Conservation (phyloP, 2,888 invertebrate genomes). For the Cistogaster globosa region DNA sequence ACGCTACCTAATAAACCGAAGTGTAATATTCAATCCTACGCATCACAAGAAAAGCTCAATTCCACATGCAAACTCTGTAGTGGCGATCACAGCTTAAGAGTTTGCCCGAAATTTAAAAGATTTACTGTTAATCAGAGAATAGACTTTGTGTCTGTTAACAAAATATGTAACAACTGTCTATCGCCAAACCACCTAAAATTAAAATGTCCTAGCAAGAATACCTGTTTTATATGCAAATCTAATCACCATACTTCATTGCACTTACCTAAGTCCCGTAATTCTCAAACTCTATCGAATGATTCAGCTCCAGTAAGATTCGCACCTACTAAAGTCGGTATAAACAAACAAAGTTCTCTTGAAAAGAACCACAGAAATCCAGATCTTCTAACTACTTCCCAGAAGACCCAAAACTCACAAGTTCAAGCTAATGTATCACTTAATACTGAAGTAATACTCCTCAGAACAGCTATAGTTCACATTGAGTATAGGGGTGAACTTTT, state of each 20-base stretch:
- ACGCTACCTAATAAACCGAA: no score
- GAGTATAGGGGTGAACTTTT: neutral
- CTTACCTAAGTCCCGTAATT: no score
- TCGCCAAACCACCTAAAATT: neutral
- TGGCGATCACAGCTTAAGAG: neutral
- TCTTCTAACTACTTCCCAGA: no score
- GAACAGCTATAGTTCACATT: constrained; percentile 40
- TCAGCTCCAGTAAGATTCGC: no score
- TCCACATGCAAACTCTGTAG: no score
- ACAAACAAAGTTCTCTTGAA: no score
- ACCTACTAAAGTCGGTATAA: no score
- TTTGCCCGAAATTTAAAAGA: neutral
- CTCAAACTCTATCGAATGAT: no score
- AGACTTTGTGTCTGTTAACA: neutral
- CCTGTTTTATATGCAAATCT: neutral
- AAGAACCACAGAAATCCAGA: no score
- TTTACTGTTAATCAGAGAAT: neutral
- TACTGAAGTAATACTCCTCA: neutral
- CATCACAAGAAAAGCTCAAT: no score
- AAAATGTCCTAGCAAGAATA: neutral
- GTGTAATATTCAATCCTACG: no score
- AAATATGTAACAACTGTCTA: constrained; percentile 4
- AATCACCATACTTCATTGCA: no score
- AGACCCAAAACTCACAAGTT: neutral
- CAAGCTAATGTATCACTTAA: neutral